Evolutionary conservation across 2,797 vertebrate species (phyloP).

Genomic region (Pampus argenteus): DNA sequence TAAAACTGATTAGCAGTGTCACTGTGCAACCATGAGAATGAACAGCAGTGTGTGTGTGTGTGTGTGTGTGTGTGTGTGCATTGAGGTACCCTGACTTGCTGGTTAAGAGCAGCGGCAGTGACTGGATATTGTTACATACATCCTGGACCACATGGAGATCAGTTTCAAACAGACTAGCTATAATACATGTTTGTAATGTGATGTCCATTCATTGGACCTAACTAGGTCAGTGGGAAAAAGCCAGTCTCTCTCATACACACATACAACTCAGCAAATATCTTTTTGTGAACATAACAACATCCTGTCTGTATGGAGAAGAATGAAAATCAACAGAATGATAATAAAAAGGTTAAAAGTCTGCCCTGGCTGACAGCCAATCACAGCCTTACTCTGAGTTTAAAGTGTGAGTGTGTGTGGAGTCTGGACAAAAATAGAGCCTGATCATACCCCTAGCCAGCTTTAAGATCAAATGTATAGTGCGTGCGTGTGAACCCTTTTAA

Average conservation of each 20-base stretch:
- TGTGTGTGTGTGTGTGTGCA: not conserved
- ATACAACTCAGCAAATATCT: too few species aligned
- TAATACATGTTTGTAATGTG: too few species aligned
- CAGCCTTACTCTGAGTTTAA: conserved; percentile 26
- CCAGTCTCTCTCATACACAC: too few species aligned
- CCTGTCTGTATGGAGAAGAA: conserved; percentile 19
- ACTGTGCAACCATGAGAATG: conserved; percentile 34
- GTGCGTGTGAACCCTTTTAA: not conserved
- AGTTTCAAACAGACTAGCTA: conserved; percentile 8
- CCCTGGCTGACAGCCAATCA: conserved; percentile 22
- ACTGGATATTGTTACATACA: conserved; percentile 33
- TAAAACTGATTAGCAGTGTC: conserved; percentile 64
- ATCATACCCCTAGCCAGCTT: conserved; percentile 18
- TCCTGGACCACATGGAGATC: conserved; percentile 22
- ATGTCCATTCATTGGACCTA: too few species aligned
- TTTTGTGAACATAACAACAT: conserved; percentile 46
- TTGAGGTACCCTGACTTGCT: not conserved
- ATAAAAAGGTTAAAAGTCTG: conserved; percentile 30
- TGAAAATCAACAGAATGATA: conserved; percentile 21
- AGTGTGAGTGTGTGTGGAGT: conserved; percentile 20
- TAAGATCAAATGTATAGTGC: conserved; percentile 17
- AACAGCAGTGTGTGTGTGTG: not conserved
- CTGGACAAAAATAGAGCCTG: conserved; percentile 30
- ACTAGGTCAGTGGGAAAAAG: too few species aligned
- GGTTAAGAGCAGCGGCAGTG: conserved; percentile 19